phyloP scores from a whole-genome alignment of 2,113 vertebrate species.

The Butorides virescens region DNA sequence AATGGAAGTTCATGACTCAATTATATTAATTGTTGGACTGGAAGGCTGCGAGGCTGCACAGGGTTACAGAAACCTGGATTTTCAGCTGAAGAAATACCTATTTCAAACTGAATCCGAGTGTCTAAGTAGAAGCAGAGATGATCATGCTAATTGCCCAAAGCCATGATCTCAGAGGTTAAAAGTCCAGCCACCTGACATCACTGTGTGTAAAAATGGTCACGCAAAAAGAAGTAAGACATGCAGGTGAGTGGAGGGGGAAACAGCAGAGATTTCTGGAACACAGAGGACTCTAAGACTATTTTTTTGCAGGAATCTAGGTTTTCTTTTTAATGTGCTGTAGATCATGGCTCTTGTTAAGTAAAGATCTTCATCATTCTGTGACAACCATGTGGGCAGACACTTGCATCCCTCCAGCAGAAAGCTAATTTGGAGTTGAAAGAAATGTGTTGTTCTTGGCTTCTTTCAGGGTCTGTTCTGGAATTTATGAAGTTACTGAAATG shows the following conservation, averaged over 20 bases:
- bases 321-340: not conserved
- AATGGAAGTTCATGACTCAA: not conserved
- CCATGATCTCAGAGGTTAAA: not conserved
- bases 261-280: not conserved
- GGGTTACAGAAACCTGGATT: not conserved
- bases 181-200: not conserved
- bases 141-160: not conserved
- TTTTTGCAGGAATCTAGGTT: not conserved
- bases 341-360: not conserved
- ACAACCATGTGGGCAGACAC: not conserved
- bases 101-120: not conserved
- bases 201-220: not conserved
- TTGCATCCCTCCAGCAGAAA: not conserved
- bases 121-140: not conserved
- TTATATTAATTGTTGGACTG: not conserved
- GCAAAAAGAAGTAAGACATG: not conserved
- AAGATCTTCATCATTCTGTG: not conserved
- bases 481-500: not conserved
- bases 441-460: not conserved
- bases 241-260: not conserved
- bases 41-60: not conserved
- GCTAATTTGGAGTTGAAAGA: not conserved
- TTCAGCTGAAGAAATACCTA: not conserved
- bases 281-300: not conserved
- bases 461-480: not conserved